Evolutionary conservation across 1,140 invertebrate species (phyloP), one percentile per base, ranked within the genome.

Genomic region (Drosophila dunni): DNA sequence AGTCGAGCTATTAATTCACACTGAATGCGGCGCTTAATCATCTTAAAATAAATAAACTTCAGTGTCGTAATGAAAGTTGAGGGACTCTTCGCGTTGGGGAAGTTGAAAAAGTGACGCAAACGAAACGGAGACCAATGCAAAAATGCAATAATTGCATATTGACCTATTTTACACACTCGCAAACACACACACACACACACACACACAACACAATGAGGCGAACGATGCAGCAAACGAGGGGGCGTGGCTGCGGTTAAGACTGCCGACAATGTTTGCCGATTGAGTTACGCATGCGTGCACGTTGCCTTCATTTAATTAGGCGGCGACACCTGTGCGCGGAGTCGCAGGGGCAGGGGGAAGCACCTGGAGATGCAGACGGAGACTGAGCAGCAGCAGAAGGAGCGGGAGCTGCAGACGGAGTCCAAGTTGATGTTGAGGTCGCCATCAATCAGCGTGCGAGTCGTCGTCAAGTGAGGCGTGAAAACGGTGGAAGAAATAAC

Each of bases 281-380:
- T 79, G 81, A 75, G 83, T 86, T 86, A 86, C 83, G 83, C 83
- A 86, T 86, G 83, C 83, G 83, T 86, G 80, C 81, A 65, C 83
- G 79, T 89, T 88, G 83, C 83, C 83, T 88, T 86, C 83, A 74
- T 83, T 86, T 89, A 86, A 86, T 86, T 86, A 86, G 84, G 76
- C 80, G 79, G 83, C 84, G 83, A 88, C 82, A 86, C 82, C 82
- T 86, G 83, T 54, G 64, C 65, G 75, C 61, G 15, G 7, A 45
- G 65, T 15, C 42, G 57, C 33, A 42, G 34, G 24, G 24, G 24
- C 3, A 6, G 24, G 24, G 24, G 6, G 24, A 9, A 9, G 36
- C 7, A 9, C 36, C 10, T 38, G 62, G 9, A 45, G 76, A 11
- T 33, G 48, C 2, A 44, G 64, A 29, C 45, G 11, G n/a, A 54